These are phyloP conservation scores for Pissodes strobi DNA, from an alignment of 1,140 invertebrate genomes.

Conservation along the genomic window DNA sequence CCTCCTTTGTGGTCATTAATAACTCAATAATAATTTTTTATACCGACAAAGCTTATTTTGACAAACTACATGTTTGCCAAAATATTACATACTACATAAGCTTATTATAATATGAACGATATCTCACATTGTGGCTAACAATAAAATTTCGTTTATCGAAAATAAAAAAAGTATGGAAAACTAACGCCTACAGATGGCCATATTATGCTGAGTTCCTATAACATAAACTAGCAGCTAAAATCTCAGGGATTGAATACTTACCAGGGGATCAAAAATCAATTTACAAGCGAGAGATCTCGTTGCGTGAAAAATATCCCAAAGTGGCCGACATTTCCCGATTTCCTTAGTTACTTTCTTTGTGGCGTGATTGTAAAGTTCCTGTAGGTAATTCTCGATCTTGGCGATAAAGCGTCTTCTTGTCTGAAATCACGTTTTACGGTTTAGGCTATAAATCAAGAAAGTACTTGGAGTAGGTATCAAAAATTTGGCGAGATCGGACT, in stretches of 20 bases:
- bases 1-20: no score
- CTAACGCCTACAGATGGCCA: neutral
- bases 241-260: constrained; percentile 47
- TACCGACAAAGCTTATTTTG: no score
- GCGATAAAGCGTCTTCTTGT: constrained; percentile 64
- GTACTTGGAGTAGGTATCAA: neutral
- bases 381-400: constrained; percentile 56
- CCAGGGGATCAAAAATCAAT: constrained; percentile 72
- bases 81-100: no score
- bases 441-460: neutral
- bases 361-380: constrained; percentile 58
- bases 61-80: no score
- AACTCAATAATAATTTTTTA: no score
- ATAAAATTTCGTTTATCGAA: no score
- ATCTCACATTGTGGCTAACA: no score
- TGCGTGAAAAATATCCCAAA: constrained; percentile 72
- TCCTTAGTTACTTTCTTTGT: constrained; percentile 64
- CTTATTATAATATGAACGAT: no score
- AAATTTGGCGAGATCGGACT: no score
- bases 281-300: constrained; percentile 68
- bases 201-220: neutral
- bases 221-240: neutral
- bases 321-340: constrained; percentile 70
- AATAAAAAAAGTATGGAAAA: no score
- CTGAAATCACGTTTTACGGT: constrained; percentile 54